Base-by-base conservation (phyloP, 2,113 vertebrate genomes). In the Accipiter virgatus region DNA sequence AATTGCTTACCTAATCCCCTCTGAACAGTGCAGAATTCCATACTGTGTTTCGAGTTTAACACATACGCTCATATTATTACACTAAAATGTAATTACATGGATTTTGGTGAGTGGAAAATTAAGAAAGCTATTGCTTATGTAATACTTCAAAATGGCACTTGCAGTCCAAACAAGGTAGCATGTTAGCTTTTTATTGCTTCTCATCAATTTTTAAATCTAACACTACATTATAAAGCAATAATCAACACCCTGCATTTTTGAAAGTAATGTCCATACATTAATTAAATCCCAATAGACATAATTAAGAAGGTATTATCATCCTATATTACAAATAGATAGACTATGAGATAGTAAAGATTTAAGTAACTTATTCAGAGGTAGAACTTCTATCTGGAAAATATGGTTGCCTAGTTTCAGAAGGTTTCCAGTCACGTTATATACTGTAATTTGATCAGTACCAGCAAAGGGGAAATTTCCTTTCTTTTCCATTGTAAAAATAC, bases 401-500 rank as follows among this genome's bases (percentile, higher is more conserved):
- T 1, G 21, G 34, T 4, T 61, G 72, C 52, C 50, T 66, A 19
- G 14, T 66, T 91, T 86, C 73, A 56, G 58, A 65, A 86, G 65
- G 43, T 45, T 89, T 95, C 96, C 87, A 96, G 91, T 97, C 91
- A 89, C 19, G 86, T 92, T 96, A 74, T 47, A 97, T 65, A 93
- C 93, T 81, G 63, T 68, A 95, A 97, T 97, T 96, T 83, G 81
- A 98, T 95, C 73, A 85, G 88, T 65, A 96, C 93, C 94, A 96
- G 89, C 92, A 93, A 93, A 93, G 36, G 70, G 78, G 94, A 97
- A 95, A 96, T 93, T 94, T 97, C 81, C 94, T 93, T 97, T 88
- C 93, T 95, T 92, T 95, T 90, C 90, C 95, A 95, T 82, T 97
- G 94, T 96, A 97, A 97, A 97, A 96, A 90, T 74, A 95, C 68